Percentiles rank a stretch among this genome's conserved stretches.
Conservation (phyloP, 2,888 invertebrate genomes). For the Pheosia gnoma region DNA sequence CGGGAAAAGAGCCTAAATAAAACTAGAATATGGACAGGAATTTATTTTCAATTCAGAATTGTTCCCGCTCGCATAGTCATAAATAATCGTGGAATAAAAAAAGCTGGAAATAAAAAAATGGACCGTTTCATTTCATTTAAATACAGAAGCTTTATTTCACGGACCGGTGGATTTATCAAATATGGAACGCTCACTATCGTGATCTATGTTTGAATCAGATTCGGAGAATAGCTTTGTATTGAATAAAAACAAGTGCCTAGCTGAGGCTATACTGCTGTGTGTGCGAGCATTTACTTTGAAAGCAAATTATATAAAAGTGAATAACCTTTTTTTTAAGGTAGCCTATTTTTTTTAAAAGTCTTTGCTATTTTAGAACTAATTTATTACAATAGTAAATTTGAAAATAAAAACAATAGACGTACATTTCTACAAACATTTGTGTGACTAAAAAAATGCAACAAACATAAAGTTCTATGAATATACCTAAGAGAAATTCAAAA, state of each 20-base stretch:
- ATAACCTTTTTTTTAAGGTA: too few species aligned
- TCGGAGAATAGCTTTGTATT: slow-evolving; percentile 3
- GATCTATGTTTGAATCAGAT: slow-evolving; percentile 29
- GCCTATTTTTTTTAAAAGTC: too few species aligned
- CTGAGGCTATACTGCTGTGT: too few species aligned
- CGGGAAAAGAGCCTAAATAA: slow-evolving; percentile 8
- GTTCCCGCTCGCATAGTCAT: slow-evolving; percentile 38
- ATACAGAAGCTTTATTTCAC: slow-evolving; percentile 67
- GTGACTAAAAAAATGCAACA: too few species aligned
- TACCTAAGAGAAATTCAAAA: slow-evolving; percentile 14
- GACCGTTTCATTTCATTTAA: slow-evolving; percentile 64
- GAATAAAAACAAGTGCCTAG: not conserved
- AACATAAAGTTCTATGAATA: too few species aligned
- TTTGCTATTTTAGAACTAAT: too few species aligned
- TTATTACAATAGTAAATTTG: too few species aligned
- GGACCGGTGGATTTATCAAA: slow-evolving; percentile 47
- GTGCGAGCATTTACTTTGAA: too few species aligned
- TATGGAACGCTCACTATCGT: slow-evolving; percentile 41
- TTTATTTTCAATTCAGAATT: slow-evolving; percentile 39
- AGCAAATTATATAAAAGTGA: too few species aligned
- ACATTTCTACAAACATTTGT: too few species aligned
- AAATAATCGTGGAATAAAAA: slow-evolving; percentile 56
- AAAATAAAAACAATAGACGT: too few species aligned
- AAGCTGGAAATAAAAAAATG: slow-evolving; percentile 46
- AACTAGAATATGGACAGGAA: slow-evolving; percentile 19